Conservation (phyloP, 2,888 invertebrate species). For the Antheraea yamamai region DNA sequence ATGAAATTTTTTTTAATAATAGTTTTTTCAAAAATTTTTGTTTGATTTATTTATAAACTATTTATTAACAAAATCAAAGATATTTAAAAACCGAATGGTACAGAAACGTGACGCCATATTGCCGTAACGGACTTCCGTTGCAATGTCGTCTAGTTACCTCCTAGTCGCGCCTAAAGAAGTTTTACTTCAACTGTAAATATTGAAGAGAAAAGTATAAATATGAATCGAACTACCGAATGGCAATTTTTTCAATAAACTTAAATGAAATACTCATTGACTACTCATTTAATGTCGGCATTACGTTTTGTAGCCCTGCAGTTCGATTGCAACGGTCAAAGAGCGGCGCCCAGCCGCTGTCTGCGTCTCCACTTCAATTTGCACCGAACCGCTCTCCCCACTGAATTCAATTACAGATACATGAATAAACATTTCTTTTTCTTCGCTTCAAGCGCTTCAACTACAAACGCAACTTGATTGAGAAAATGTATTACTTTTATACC, state of each 20-base stretch:
- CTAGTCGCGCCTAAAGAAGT: too few species aligned
- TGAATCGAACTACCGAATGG: background rate
- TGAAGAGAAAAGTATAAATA: background rate
- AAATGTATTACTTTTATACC: background rate
- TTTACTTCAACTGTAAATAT: background rate
- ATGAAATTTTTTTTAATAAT: too few species aligned
- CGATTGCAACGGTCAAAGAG: constrained; percentile 27
- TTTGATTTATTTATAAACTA: background rate
- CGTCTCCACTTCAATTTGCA: constrained; percentile 51
- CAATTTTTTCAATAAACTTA: background rate
- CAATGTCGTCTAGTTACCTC: too few species aligned
- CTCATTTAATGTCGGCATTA: background rate
- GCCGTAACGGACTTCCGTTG: too few species aligned
- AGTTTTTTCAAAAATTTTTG: too few species aligned
- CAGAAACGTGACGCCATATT: too few species aligned
- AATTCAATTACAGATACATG: constrained; percentile 56
- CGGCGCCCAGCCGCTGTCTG: constrained; percentile 30
- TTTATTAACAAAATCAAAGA: too few species aligned
- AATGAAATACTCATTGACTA: background rate
- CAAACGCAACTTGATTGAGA: background rate
- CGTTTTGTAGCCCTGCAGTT: constrained; percentile 11
- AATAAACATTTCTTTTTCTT: constrained; percentile 50
- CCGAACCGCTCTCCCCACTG: constrained; percentile 42
- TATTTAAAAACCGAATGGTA: too few species aligned
- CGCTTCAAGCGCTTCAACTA: background rate